phyloP scores from a whole-genome alignment of 2,113 vertebrate species.

The Taxidea taxus region DNA sequence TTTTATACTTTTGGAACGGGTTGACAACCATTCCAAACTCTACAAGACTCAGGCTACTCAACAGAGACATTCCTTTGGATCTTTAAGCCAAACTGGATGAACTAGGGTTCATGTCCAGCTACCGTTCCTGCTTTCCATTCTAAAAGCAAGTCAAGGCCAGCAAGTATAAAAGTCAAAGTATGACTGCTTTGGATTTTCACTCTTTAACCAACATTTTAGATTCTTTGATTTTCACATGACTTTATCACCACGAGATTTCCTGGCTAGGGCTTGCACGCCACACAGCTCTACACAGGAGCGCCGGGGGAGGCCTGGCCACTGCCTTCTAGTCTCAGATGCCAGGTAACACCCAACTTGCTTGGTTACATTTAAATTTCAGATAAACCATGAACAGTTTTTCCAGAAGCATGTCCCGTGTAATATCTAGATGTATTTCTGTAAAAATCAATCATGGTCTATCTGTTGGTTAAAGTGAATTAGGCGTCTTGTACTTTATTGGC shows the following conservation, averaged over 20 bases:
- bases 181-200: not conserved
- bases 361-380: not conserved
- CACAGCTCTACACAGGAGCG: not conserved
- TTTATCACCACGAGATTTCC: not conserved
- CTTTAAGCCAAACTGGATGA: not conserved
- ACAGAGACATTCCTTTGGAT: not conserved
- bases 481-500: not conserved
- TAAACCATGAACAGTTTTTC: not conserved
- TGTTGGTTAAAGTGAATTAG: not conserved
- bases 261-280: not conserved
- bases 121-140: not conserved
- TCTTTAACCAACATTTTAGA: not conserved
- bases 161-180: not conserved
- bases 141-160: not conserved
- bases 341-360: not conserved
- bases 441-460: not conserved
- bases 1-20: not conserved
- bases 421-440: not conserved
- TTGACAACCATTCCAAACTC: not conserved
- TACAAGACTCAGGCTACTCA: not conserved
- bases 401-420: not conserved
- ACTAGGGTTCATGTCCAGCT: not conserved
- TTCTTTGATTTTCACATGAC: not conserved
- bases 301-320: rapidly evolving
- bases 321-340: not conserved